Evolutionary conservation across 2,797 vertebrate species (phyloP).

Genomic region (Cyprinodon diabolis): DNA sequence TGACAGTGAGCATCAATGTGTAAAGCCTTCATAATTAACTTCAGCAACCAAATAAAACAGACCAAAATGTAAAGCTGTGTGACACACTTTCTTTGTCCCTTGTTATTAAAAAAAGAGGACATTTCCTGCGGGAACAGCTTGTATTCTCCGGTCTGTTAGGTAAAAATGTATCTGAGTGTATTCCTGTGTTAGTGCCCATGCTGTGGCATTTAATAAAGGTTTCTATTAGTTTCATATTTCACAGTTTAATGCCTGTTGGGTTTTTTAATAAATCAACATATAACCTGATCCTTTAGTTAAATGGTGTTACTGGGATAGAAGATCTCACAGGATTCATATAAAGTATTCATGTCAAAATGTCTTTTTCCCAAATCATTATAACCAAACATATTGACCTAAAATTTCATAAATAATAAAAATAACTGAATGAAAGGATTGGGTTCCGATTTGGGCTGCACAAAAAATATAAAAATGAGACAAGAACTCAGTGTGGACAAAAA

Average conservation of each 20-base stretch:
- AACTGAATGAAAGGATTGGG: neutral
- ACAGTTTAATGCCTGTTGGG: slow-evolving; percentile 54
- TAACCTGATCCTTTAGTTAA: slow-evolving; percentile 29
- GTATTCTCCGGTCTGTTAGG: slow-evolving; percentile 25
- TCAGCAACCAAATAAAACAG: slow-evolving; percentile 26
- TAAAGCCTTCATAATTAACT: slow-evolving; percentile 11
- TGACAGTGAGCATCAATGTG: slow-evolving; percentile 17
- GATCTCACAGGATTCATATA: neutral
- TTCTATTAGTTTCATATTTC: slow-evolving; percentile 61
- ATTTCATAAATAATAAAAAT: neutral
- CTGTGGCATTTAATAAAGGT: slow-evolving; percentile 59
- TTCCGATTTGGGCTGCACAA: neutral
- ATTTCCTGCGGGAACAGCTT: slow-evolving; percentile 38
- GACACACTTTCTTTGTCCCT: slow-evolving; percentile 65
- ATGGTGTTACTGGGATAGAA: slow-evolving; percentile 39
- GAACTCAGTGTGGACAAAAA: neutral
- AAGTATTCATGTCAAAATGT: neutral
- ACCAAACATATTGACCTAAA: neutral
- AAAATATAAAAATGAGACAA: too few relatives aligned
- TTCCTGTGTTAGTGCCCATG: slow-evolving; percentile 14
- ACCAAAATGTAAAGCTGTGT: slow-evolving; percentile 22
- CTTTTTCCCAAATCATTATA: neutral
- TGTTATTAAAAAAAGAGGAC: slow-evolving; percentile 49
- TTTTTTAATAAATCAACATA: slow-evolving; percentile 42
- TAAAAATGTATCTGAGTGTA: neutral